phyloP scores from a whole-genome alignment of 2,113 vertebrate species.

The Ophiodon elongatus region DNA sequence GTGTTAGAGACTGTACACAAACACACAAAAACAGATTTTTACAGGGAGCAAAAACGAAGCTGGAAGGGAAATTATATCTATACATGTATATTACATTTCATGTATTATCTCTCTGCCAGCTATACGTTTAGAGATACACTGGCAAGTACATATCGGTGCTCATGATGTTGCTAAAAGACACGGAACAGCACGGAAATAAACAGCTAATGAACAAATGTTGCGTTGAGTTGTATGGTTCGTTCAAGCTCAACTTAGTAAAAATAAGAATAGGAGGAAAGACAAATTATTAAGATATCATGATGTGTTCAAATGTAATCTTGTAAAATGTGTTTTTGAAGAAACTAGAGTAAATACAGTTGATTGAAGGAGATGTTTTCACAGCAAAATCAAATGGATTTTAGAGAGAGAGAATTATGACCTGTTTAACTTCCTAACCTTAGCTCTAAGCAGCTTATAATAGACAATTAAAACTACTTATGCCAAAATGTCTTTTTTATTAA shows the following conservation, averaged over 20 bases:
- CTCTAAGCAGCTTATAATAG: background rate
- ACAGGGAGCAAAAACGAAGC: background rate
- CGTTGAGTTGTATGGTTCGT: background rate
- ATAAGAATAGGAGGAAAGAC: no score
- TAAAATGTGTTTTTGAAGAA: background rate
- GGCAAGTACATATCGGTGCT: background rate
- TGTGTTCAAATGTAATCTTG: background rate
- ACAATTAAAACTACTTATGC: background rate
- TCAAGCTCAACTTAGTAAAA: background rate
- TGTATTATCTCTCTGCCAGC: background rate
- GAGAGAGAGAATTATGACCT: background rate
- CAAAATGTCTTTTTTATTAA: background rate
- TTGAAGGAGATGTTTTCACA: background rate
- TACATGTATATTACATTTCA: background rate
- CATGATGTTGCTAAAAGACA: no score
- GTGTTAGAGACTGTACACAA: constrained; percentile 36
- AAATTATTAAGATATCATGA: background rate
- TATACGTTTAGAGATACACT: background rate
- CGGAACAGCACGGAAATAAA: no score
- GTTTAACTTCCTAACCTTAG: background rate
- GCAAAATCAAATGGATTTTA: background rate
- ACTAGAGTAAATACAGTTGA: no score
- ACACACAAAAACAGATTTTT: constrained; percentile 35
- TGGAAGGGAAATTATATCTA: background rate
- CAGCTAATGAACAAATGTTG: background rate